These are phyloP conservation scores for Nycticebus coucang DNA, from an alignment of 2,113 vertebrate species.

Conservation along the genomic window DNA sequence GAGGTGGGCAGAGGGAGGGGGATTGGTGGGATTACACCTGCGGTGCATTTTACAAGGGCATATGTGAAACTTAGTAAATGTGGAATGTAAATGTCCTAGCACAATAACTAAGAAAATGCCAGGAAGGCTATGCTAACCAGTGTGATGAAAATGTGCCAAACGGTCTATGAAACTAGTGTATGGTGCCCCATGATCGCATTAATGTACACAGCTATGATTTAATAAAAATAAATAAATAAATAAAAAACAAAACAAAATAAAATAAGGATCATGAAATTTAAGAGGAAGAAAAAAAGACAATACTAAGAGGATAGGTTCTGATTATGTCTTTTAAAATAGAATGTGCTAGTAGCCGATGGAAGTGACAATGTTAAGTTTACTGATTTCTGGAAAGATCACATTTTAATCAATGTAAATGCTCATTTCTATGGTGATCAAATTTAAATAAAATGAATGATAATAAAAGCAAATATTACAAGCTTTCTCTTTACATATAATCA, in stretches of 20 bases:
- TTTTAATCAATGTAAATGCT: neutral
- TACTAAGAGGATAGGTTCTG: neutral
- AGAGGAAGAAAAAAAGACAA: neutral
- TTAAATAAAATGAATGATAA: neutral
- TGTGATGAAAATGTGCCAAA: too few species aligned
- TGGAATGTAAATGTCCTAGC: too few species aligned
- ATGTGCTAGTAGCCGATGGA: neutral
- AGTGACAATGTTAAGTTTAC: neutral
- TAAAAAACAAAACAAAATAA: neutral
- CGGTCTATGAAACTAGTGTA: too few species aligned
- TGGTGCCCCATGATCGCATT: too few species aligned
- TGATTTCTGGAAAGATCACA: neutral
- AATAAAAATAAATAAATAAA: too few species aligned
- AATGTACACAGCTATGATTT: too few species aligned
- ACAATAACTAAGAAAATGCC: too few species aligned
- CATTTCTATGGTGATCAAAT: neutral
- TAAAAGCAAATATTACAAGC: neutral
- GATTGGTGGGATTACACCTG: too few species aligned
- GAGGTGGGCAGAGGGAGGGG: too few species aligned
- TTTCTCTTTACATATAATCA: neutral
- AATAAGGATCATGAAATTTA: neutral
- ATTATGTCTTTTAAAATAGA: neutral
- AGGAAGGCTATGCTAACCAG: too few species aligned
- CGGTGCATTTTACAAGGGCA: too few species aligned
- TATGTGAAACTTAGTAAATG: too few species aligned